These are phyloP conservation scores for Lepus americanus DNA, from an alignment of 2,113 vertebrate genomes.

Conservation along the genomic window DNA sequence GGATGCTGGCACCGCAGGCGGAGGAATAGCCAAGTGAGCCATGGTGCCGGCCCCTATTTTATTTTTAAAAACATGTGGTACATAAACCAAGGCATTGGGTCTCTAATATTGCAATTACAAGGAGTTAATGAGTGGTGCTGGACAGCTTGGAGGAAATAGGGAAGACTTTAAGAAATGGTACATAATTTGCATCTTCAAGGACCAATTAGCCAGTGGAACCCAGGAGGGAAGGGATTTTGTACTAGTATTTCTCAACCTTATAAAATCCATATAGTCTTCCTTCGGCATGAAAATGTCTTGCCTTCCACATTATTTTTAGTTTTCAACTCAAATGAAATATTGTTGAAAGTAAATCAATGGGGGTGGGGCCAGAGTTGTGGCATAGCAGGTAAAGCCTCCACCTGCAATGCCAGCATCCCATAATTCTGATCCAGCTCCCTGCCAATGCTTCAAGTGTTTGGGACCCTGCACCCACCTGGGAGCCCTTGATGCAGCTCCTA, in stretches of 20 bases:
- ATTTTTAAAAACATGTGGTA: background rate
- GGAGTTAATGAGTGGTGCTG: background rate
- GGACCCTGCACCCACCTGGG: too few species aligned
- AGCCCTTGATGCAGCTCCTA: too few species aligned
- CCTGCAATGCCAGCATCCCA: too few species aligned
- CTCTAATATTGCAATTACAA: background rate
- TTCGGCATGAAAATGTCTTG: background rate
- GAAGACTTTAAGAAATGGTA: background rate
- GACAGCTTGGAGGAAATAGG: background rate
- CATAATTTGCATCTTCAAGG: background rate
- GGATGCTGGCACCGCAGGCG: too few species aligned
- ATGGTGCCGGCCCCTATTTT: background rate
- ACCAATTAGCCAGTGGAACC: background rate
- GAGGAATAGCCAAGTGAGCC: too few species aligned
- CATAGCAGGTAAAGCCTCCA: too few species aligned
- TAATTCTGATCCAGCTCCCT: too few species aligned
- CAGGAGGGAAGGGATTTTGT: background rate
- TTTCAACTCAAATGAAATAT: slow-evolving; percentile 32
- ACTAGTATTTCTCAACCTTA: slow-evolving; percentile 6
- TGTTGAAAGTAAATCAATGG: background rate
- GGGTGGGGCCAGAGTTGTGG: too few species aligned
- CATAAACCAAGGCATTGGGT: background rate
- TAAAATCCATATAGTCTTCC: background rate
- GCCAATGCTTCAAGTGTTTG: too few species aligned
- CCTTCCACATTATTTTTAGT: background rate